These are phyloP conservation scores for Cottoperca gobio DNA, from an alignment of 2,797 vertebrate species.

Conservation along the genomic window DNA sequence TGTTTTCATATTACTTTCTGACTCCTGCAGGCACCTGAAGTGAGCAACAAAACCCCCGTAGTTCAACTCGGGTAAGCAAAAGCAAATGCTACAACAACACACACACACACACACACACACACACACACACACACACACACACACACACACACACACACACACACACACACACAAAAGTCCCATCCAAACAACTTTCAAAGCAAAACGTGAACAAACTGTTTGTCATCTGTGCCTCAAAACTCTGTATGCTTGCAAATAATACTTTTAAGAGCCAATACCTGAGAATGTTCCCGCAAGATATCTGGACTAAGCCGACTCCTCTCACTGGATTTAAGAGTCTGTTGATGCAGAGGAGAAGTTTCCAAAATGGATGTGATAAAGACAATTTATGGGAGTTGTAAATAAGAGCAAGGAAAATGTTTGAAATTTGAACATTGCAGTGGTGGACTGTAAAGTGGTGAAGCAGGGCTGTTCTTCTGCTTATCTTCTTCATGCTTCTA, in stretches of 20 bases:
- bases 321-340: constrained; percentile 21
- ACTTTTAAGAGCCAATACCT: constrained; percentile 37
- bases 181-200: constrained; percentile 57
- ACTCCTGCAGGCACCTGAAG: constrained; percentile 23
- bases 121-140: constrained; percentile 22
- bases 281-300: constrained; percentile 36
- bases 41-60: constrained; percentile 22
- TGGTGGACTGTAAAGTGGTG: neutral
- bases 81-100: constrained; percentile 8
- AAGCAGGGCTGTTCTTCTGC: neutral
- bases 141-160: constrained; percentile 23
- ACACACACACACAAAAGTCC: constrained; percentile 33
- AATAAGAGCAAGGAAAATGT: constrained; percentile 10
- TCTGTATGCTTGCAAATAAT: constrained; percentile 42
- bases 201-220: constrained; percentile 59
- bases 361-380: neutral
- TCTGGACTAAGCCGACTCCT: constrained; percentile 20
- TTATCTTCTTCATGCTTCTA: neutral
- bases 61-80: constrained; percentile 23
- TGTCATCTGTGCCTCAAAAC: constrained; percentile 53
- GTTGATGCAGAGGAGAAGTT: constrained; percentile 8
- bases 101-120: neutral
- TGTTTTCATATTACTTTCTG: constrained; percentile 1
- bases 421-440: neutral
- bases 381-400: constrained; percentile 1